Evolutionary conservation across 2,113 vertebrate species (phyloP).

Genomic region (Entelurus aequoreus): DNA sequence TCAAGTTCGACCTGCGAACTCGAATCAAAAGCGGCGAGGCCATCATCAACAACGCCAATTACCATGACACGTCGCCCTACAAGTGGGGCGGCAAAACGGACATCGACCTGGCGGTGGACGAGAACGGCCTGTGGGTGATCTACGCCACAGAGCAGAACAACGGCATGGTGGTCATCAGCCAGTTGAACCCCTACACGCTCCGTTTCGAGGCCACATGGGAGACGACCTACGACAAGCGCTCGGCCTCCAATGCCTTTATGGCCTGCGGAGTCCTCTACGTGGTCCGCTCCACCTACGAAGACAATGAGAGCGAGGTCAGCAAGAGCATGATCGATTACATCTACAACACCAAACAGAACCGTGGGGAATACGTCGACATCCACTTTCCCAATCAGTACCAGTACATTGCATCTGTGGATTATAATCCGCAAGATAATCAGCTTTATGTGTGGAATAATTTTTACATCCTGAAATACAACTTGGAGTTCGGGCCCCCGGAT

Average conservation of each 20-base stretch:
- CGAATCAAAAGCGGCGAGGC: conserved; percentile 98
- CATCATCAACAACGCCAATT: conserved; percentile 98
- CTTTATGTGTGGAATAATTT: conserved; percentile 99
- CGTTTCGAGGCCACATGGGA: conserved; percentile 98
- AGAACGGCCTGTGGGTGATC: conserved; percentile 98
- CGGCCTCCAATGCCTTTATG: conserved; percentile 98
- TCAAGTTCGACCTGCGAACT: conserved; percentile 98
- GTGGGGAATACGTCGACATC: conserved; percentile 88
- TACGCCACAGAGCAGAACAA: conserved; percentile 99
- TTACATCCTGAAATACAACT: conserved; percentile 93
- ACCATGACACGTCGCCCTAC: conserved; percentile 97
- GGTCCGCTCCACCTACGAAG: conserved; percentile 94
- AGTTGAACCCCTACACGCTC: conserved; percentile 95
- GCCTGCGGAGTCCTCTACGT: conserved; percentile 96
- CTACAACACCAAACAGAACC: conserved; percentile 91
- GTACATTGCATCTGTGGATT: conserved; percentile 98
- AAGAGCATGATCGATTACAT: conserved; percentile 93
- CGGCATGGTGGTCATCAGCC: conserved; percentile 97
- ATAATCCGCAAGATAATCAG: conserved; percentile 97
- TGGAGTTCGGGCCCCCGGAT: conserved; percentile 94
- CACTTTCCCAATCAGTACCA: conserved; percentile 99
- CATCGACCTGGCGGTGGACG: conserved; percentile 95
- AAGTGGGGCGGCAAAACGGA: conserved; percentile 98
- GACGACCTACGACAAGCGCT: conserved; percentile 91
- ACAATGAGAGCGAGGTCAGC: conserved; percentile 95